Conservation (phyloP, 1,140 invertebrate species). For the Macrocentrus cingulum region DNA sequence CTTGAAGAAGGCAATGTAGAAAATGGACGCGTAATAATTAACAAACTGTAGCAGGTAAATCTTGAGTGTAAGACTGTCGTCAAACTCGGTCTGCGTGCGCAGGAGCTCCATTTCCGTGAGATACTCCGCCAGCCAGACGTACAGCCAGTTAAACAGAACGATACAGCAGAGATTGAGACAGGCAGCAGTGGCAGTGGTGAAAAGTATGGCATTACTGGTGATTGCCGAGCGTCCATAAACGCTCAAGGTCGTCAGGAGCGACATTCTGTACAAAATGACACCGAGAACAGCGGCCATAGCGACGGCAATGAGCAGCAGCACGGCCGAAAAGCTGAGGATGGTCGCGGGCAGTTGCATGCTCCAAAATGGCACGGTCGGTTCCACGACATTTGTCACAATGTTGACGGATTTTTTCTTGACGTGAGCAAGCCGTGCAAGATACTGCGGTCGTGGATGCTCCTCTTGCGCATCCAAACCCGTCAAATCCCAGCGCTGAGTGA, state of each 20-base stretch:
- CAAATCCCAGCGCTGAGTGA: constrained; percentile 89
- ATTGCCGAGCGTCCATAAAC: constrained; percentile 65
- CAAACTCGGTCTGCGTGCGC: constrained; percentile 96
- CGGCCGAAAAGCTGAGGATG: constrained; percentile 81
- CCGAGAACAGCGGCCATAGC: constrained; percentile 86
- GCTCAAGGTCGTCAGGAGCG: constrained; percentile 73
- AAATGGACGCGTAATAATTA: constrained; percentile 98
- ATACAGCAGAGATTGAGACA: constrained; percentile 85
- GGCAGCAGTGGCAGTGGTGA: constrained; percentile 83
- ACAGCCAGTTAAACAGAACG: constrained; percentile 86
- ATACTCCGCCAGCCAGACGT: constrained; percentile 85
- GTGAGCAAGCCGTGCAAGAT: constrained; percentile 73
- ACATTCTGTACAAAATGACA: constrained; percentile 91
- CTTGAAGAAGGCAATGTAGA: constrained; percentile 98
- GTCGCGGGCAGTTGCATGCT: constrained; percentile 80
- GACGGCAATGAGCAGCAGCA: constrained; percentile 73
- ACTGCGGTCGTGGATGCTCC: constrained; percentile 85
- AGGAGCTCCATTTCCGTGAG: constrained; percentile 92
- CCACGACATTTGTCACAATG: constrained; percentile 75
- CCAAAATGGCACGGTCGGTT: constrained; percentile 88
- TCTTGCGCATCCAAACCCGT: constrained; percentile 84
- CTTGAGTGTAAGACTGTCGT: constrained; percentile 94
- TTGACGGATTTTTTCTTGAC: constrained; percentile 70
- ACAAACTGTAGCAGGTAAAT: constrained; percentile 98
- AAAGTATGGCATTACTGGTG: constrained; percentile 74